phyloP scores from a whole-genome alignment of 2,113 vertebrate species.

The Xenopus laevis region DNA sequence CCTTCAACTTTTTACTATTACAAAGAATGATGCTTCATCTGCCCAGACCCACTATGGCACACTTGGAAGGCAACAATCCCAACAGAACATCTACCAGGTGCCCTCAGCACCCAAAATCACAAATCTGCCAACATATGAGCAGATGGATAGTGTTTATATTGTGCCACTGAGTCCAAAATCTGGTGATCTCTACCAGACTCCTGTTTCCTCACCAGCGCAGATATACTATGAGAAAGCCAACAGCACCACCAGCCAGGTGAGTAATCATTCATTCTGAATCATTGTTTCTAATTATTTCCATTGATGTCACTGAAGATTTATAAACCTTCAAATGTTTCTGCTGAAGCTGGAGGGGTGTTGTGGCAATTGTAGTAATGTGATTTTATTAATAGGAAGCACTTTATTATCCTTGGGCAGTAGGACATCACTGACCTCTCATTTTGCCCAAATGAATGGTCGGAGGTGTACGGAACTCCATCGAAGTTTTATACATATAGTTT shows the following conservation, averaged over 20 bases:
- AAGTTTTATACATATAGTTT: no score
- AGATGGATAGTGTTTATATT: conserved; percentile 74
- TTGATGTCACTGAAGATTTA: no score
- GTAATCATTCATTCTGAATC: conserved; percentile 3
- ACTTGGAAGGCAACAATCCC: accelerated
- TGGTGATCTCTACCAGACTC: conserved; percentile 52
- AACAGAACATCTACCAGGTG: conserved; percentile 68
- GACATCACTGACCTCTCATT: no score
- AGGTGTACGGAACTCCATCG: no score
- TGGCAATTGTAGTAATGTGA: no score
- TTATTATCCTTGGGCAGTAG: no score
- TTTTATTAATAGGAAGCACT: no score
- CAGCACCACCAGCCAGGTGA: conserved; percentile 63
- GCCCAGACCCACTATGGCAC: neutral
- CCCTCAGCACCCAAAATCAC: conserved; percentile 48
- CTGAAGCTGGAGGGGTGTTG: no score
- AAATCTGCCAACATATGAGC: conserved; percentile 60
- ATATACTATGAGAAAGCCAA: conserved; percentile 59
- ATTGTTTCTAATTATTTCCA: no score
- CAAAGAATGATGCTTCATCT: conserved; percentile 22
- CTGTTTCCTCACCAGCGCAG: conserved; percentile 51
- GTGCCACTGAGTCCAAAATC: conserved; percentile 44
- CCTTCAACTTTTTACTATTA: conserved; percentile 66
- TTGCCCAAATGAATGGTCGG: no score
- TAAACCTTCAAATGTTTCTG: no score